phyloP scores from a whole-genome alignment of 2,888 invertebrate species.

The Leptopilina syphax region DNA sequence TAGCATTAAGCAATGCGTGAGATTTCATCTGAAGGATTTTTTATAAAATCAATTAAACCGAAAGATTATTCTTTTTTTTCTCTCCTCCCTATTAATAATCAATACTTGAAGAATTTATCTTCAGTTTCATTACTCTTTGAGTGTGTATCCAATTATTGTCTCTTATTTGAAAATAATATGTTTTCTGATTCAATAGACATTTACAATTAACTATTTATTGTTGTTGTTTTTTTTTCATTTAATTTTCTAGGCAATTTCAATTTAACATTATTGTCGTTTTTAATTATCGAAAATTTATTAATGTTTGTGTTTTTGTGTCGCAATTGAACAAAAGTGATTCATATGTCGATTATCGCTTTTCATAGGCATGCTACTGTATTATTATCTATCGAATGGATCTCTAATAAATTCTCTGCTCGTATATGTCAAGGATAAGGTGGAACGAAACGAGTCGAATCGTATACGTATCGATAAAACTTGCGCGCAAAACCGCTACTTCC shows the following conservation, averaged over 20 bases:
- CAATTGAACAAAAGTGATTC: conserved; percentile 39
- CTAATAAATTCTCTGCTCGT: conserved; percentile 39
- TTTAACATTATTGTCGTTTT: conserved; percentile 5
- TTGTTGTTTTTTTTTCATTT: neutral
- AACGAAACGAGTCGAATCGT: conserved; percentile 33
- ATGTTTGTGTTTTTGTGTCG: conserved; percentile 31
- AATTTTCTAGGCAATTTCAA: conserved; percentile 13
- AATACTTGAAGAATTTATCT: neutral
- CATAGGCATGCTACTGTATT: conserved; percentile 40
- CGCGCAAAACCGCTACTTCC: conserved; percentile 21
- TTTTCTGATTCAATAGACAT: conserved; percentile 23
- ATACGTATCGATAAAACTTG: conserved; percentile 24
- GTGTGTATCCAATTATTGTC: conserved; percentile 13
- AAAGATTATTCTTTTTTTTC: neutral
- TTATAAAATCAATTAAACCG: conserved; percentile 19
- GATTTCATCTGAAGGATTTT: neutral
- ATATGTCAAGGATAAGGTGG: conserved; percentile 39
- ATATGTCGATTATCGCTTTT: conserved; percentile 38
- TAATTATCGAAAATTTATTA: conserved; percentile 41
- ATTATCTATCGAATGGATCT: conserved; percentile 41
- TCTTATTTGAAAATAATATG: neutral
- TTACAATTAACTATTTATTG: conserved; percentile 9
- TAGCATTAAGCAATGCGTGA: neutral
- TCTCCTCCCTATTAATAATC: neutral
- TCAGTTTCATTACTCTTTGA: neutral